phyloP scores from a whole-genome alignment of 2,113 vertebrate genomes.

The Phoxinus phoxinus region DNA sequence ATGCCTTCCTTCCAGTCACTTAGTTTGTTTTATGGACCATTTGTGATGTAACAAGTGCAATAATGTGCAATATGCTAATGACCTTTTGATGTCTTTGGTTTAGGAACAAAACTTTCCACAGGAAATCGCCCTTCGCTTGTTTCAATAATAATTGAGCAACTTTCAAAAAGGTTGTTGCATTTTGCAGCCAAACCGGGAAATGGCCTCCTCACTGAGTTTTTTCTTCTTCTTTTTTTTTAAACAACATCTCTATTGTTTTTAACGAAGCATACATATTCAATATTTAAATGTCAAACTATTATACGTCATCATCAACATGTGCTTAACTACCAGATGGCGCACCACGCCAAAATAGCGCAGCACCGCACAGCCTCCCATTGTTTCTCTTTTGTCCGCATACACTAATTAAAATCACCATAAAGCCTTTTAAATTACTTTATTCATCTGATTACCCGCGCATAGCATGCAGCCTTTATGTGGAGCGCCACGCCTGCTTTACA shows the following conservation, averaged over 20 bases:
- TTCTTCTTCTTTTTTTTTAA: background rate
- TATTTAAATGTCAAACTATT: background rate
- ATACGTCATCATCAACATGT: background rate
- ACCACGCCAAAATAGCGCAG: slow-evolving; percentile 16
- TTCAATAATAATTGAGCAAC: background rate
- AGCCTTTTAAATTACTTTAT: slow-evolving; percentile 39
- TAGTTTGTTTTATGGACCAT: background rate
- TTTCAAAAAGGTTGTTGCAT: background rate
- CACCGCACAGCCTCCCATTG: background rate
- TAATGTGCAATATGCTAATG: background rate
- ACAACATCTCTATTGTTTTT: background rate
- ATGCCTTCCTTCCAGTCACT: background rate
- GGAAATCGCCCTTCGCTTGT: background rate
- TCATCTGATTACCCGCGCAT: slow-evolving; percentile 7
- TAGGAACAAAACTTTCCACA: slow-evolving; percentile 19
- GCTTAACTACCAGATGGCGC: slow-evolving; percentile 11
- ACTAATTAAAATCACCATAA: slow-evolving; percentile 45
- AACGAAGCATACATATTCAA: background rate
- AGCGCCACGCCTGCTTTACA: slow-evolving; percentile 15
- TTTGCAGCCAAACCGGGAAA: background rate
- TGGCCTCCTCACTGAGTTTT: background rate
- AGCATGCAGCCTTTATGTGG: slow-evolving; percentile 35
- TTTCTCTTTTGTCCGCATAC: background rate
- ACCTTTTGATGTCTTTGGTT: background rate
- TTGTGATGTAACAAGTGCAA: background rate